Conservation (phyloP, 2,888 invertebrate species). For the Mythimna impura region DNA sequence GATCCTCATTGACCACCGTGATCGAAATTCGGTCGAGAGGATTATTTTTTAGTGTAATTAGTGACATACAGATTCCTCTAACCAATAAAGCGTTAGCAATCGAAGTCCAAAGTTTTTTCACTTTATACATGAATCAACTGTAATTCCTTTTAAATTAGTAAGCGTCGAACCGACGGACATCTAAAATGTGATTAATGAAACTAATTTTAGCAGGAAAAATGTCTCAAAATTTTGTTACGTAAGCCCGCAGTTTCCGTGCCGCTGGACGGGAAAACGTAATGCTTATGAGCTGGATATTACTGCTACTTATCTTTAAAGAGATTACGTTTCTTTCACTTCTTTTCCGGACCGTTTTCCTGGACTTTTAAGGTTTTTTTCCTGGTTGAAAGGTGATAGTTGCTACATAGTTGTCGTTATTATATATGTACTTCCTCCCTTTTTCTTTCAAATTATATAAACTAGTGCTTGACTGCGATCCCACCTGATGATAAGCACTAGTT, state of each 20-base stretch:
- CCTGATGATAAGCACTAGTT: too few species aligned
- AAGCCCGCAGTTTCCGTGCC: constrained; percentile 32
- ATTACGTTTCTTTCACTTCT: constrained; percentile 31
- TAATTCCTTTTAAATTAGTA: constrained; percentile 63
- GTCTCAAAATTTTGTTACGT: constrained; percentile 45
- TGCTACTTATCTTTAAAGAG: constrained; percentile 29
- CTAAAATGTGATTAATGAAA: constrained; percentile 65
- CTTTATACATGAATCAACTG: constrained; percentile 49
- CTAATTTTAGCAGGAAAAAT: constrained; percentile 60
- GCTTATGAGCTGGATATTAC: constrained; percentile 50
- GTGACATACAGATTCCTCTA: background rate
- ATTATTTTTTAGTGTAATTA: too few species aligned
- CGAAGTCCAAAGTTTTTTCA: constrained; percentile 15
- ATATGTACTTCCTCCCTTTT: too few species aligned
- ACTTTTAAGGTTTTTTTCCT: background rate
- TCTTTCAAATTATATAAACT: too few species aligned
- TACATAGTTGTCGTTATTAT: too few species aligned
- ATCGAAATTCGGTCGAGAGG: too few species aligned
- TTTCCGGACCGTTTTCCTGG: constrained; percentile 1
- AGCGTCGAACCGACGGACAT: constrained; percentile 54
- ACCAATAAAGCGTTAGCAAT: background rate
- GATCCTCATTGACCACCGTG: too few species aligned
- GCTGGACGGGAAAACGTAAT: constrained; percentile 32
- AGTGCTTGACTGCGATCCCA: too few species aligned
- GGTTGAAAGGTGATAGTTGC: background rate